Base-by-base conservation (phyloP, 1,140 invertebrate genomes). In the Listronotus oregonensis region DNA sequence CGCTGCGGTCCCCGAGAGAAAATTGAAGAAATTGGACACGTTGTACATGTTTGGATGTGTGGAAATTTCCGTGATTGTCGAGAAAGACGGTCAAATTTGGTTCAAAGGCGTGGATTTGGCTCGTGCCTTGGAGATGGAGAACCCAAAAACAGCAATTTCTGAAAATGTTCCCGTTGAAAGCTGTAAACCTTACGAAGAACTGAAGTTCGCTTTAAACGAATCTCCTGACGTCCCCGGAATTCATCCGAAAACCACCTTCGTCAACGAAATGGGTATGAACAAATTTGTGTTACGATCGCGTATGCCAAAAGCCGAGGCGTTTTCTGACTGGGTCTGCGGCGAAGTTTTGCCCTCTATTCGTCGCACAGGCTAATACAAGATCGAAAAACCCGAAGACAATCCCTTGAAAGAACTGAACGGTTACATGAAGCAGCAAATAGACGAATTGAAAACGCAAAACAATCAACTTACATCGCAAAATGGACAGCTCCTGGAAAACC, bases 391-490 rank as follows among this genome's bases (percentile, higher is more conserved):
- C 37, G 37, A 39, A 39, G 37, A 39, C 37, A 39, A 39, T 39
- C 37, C 37, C 37, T 39, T 39, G 37, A 39, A 39, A 39, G 37
- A 39, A 39, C 37, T 39, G 37, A 39, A 39, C 37, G 37, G 37
- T 39, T 39, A 39, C 37, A 39, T 39, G 37, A 39, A 39, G 37
- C 37, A 39, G 37, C 37, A 39, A 39, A 39, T 39, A 39, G 37
- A 39, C 37, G 37, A 39, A 39, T 39, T 39, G 37, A 39, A 39
- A 39, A 39, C 37, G 37, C 37, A 39, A 39, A 39, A 39, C 37
- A 39, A 39, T 39, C 37, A 39, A 39, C 37, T 39, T 39, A 39
- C 37, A 39, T 39, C 37, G 37, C 37, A 39, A 39, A 39, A 39
- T 39, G 37, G 37, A 39, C 37, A 39, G 37, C 37, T 39, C 37